Conservation (phyloP, 2,113 vertebrate species). For the Cyanocitta stelleri region DNA sequence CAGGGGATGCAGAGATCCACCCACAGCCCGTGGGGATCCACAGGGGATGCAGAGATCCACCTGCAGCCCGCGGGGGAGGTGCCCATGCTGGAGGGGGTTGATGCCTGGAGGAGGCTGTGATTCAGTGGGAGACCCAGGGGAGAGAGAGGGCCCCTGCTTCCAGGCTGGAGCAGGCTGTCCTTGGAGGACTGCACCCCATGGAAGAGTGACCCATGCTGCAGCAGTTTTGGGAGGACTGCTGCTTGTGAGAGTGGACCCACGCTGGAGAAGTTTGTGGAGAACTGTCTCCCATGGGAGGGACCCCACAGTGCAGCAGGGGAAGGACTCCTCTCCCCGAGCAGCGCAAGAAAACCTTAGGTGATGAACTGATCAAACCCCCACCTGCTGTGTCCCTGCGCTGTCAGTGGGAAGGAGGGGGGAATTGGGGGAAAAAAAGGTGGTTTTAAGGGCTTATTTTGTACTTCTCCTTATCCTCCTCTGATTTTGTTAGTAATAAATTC, state of each 20-base stretch:
- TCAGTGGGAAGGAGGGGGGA: rapidly evolving
- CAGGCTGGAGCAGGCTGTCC: background rate
- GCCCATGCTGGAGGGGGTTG: no score
- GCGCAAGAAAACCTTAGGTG: background rate
- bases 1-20: no score
- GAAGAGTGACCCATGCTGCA: background rate
- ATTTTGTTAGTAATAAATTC: background rate
- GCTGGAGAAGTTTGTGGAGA: no score
- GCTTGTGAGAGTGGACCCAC: no score
- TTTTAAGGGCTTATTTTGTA: background rate
- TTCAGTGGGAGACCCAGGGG: background rate
- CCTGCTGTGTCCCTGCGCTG: background rate
- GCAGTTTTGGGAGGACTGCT: background rate
- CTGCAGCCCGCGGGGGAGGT: no score
- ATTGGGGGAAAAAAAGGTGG: no score
- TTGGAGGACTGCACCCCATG: background rate
- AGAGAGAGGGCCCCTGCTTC: background rate
- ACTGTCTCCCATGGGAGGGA: background rate
- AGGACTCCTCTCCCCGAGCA: background rate
- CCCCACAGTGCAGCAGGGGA: background rate
- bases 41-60: no score
- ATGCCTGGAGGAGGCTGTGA: no score
- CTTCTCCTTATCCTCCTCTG: background rate
- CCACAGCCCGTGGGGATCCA: no score
- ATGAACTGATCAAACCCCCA: background rate